These are phyloP conservation scores for Lineus longissimus DNA, from an alignment of 1,140 invertebrate genomes.

Conservation along the genomic window DNA sequence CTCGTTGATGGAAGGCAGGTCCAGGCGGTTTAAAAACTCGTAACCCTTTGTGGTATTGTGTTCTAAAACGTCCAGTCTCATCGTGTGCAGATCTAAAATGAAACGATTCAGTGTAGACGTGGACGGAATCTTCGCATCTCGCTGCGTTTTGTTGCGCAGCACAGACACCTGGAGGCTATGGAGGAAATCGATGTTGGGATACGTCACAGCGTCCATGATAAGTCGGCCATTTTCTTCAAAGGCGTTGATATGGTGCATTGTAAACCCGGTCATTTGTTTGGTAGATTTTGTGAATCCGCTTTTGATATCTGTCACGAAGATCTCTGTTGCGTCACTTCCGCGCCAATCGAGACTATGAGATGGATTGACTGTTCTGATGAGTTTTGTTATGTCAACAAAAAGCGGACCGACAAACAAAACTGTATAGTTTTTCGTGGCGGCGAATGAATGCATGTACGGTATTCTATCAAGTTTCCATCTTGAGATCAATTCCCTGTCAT, in stretches of 20 bases:
- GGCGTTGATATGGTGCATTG: slow-evolving; percentile 44
- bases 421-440: slow-evolving; percentile 33
- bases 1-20: slow-evolving; percentile 46
- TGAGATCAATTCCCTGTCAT: slow-evolving; percentile 27
- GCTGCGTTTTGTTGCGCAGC: slow-evolving; percentile 18
- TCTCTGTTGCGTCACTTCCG: slow-evolving; percentile 18
- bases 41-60: slow-evolving; percentile 13
- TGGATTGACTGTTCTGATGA: slow-evolving; percentile 27
- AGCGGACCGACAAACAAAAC: slow-evolving; percentile 38
- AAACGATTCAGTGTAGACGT: slow-evolving; percentile 28
- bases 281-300: slow-evolving; percentile 25
- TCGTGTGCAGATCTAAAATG: slow-evolving; percentile 23
- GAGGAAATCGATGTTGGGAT: slow-evolving; percentile 28
- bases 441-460: slow-evolving; percentile 47
- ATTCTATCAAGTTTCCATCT: slow-evolving; percentile 30
- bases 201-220: slow-evolving; percentile 37
- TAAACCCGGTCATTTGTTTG: slow-evolving; percentile 30
- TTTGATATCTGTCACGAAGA: slow-evolving; percentile 33
- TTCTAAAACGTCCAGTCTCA: slow-evolving; percentile 8
- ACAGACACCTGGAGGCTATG: slow-evolving; percentile 26
- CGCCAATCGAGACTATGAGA: slow-evolving; percentile 34
- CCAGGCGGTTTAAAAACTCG: slow-evolving; percentile 25
- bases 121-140: slow-evolving; percentile 25
- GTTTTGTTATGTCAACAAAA: slow-evolving; percentile 31
- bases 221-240: slow-evolving; percentile 32